Evolutionary conservation across 2,888 invertebrate genomes (phyloP).

Genomic region (Candidula unifasciata): DNA sequence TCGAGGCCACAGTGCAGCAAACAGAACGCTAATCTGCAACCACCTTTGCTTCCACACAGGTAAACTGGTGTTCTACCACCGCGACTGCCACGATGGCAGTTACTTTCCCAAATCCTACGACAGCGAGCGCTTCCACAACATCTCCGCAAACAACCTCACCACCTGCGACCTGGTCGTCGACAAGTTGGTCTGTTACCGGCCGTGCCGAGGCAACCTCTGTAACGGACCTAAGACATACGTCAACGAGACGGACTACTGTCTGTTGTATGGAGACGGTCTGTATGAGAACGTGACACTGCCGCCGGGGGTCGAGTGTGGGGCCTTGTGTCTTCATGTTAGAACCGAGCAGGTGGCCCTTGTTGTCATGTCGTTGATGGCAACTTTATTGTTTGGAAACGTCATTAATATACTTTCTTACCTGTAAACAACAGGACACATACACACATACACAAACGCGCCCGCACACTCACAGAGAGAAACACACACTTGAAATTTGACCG

Average conservation of each 20-base stretch:
- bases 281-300: neutral
- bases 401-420: no score
- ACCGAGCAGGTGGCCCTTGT: no score
- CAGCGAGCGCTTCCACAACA: neutral
- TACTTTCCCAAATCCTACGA: neutral
- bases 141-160: slow-evolving; percentile 20
- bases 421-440: no score
- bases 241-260: neutral
- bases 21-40: no score
- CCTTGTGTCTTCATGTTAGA: neutral
- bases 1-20: neutral
- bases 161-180: slow-evolving; percentile 16
- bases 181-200: slow-evolving; percentile 33
- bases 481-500: no score
- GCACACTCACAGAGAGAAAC: no score
- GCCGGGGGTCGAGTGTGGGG: neutral
- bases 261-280: neutral
- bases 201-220: slow-evolving; percentile 10
- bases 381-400: no score
- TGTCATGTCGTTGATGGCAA: no score
- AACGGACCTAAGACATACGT: slow-evolving; percentile 21
- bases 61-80: neutral
- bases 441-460: no score
- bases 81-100: slow-evolving; percentile 29
- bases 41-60: neutral